Evolutionary conservation across 2,888 invertebrate genomes (phyloP).

Genomic region (Synanthedon vespiformis): DNA sequence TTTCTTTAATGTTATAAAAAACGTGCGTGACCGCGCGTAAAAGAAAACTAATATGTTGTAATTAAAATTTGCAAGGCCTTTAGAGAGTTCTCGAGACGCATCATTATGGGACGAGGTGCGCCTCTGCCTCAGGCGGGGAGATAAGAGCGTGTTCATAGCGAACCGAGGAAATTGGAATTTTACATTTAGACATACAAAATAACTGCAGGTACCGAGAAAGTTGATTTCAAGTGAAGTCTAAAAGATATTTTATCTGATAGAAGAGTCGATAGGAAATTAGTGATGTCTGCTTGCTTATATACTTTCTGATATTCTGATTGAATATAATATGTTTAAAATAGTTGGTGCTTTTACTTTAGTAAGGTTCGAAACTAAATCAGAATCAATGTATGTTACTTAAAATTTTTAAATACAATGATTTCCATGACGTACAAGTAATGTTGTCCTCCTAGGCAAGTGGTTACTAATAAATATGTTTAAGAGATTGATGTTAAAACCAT

Average conservation of each 20-base stretch:
- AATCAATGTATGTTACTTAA: no score
- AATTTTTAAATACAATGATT: no score
- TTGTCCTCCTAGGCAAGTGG: no score
- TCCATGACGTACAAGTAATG: no score
- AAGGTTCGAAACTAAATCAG: no score
- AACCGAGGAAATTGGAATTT: neutral
- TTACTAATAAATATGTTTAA: no score
- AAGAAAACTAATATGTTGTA: slow-evolving; percentile 30
- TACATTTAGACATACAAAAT: neutral
- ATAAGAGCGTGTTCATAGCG: neutral
- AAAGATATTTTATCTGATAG: neutral
- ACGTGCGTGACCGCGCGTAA: slow-evolving; percentile 36
- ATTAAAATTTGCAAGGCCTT: slow-evolving; percentile 46
- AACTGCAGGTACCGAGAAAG: neutral
- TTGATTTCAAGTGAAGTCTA: neutral
- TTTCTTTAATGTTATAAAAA: slow-evolving; percentile 5
- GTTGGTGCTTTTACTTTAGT: no score
- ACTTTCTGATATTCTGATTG: no score
- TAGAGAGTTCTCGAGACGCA: slow-evolving; percentile 57
- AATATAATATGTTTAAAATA: no score
- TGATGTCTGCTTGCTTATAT: neutral
- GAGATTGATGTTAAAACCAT: no score
- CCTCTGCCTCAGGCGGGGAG: slow-evolving; percentile 10
- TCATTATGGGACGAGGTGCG: slow-evolving; percentile 54
- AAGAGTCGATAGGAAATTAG: neutral